Evolutionary conservation across 2,113 vertebrate species (phyloP), one percentile per base, ranked within the genome.

Genomic region (Gasterosteus nipponicus): DNA sequence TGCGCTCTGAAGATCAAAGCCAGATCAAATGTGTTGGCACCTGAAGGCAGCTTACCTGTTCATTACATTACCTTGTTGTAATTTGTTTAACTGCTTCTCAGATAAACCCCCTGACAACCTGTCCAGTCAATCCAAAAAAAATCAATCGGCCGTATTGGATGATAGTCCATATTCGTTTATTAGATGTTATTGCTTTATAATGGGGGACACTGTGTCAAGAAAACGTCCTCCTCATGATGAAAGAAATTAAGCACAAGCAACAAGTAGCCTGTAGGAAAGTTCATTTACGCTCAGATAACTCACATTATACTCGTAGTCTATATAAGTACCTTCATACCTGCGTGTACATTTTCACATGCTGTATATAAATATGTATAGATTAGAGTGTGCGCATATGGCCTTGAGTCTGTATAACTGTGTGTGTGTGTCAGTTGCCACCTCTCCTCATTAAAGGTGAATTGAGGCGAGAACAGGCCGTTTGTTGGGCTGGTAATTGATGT

Each of bases 401-500:
- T 64, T 49, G 66, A 38, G 35, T 19, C 26, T 54, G 18, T 35
- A 22, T 11, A 33, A 19, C n/a, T 62, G 19, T 33, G 12, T 65
- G 18, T 56, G 12, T 31, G 35, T 69, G 54, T 74, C 68, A 81
- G 0, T 87, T 76, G 44, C 79, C 81, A 87, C 81, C 53, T 83
- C 74, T 78, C 58, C 77, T 83, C 87, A 90, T 91, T 92, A 90
- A 87, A 91, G 87, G 73, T 77, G 84, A 90, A 80, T 80, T 74
- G 80, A 87, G 81, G 67, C 76, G 7, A 59, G 64, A 63, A 63
- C 75, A 62, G 69, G 82, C 66, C 31, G 38, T 86, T 90, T 81
- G 68, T 66, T 75, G 69, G 67, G 38, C 58, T 80, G 54, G 78
- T 89, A 89, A 90, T 91, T 89, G 85, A 90, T 89, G 87, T 69